Conservation (phyloP, 2,797 vertebrate species). For the Pelochelys cantorii region DNA sequence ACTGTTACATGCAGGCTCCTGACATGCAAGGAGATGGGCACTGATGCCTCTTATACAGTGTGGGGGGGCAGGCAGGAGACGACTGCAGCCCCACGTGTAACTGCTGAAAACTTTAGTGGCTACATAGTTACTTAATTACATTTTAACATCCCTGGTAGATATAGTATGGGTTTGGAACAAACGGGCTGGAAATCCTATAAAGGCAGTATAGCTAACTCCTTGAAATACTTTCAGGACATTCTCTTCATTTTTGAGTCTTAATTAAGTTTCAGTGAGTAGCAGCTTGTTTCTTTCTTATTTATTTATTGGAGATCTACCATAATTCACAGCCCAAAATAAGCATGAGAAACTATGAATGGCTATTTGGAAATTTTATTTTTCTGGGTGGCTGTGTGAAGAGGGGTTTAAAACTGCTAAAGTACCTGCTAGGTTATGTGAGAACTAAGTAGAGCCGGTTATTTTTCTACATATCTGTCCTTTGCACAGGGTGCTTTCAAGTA, state of each 20-base stretch:
- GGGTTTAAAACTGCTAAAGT: not conserved
- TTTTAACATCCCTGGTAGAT: not conserved
- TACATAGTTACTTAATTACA: too few species aligned
- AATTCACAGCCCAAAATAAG: not conserved
- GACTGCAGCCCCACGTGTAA: too few species aligned
- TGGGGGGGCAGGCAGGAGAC: too few species aligned
- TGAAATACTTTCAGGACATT: not conserved
- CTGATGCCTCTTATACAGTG: too few species aligned
- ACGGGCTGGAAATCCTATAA: not conserved
- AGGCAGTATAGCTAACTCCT: not conserved
- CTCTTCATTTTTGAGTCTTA: not conserved
- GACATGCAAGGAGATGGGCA: too few species aligned
- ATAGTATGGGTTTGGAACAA: not conserved
- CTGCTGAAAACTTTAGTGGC: too few species aligned
- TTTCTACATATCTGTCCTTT: not conserved
- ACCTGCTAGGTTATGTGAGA: not conserved
- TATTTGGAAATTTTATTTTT: not conserved
- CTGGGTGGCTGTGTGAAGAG: not conserved
- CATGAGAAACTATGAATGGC: not conserved
- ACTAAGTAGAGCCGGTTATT: not conserved
- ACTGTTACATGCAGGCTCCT: too few species aligned
- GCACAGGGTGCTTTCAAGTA: not conserved
- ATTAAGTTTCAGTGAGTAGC: not conserved
- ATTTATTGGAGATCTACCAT: not conserved
- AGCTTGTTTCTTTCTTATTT: not conserved